Evolutionary conservation across 2,888 invertebrate species (phyloP), one percentile per base, ranked within the genome.

Genomic region (Xylota segnis): DNA sequence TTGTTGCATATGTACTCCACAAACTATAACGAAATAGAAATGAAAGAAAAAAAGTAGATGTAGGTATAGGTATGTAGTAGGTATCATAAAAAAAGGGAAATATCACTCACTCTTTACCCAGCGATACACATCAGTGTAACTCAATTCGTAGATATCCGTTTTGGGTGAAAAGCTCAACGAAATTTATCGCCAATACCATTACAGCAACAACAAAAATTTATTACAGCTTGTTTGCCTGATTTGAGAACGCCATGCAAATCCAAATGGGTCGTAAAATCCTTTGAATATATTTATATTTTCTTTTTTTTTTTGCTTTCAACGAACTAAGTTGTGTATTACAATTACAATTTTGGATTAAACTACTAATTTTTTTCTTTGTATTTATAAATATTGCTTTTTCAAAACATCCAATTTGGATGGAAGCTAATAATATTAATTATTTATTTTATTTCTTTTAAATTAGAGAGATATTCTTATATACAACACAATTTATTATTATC

Each of bases 131-230:
- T 54, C 18, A 66, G 43, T 76, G 34, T 63, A 77, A 70, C 16
- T 58, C 47, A 32, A 59, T 61, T 58, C 68, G 70, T 65, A 70
- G 70, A 75, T 84, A 84, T 84, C 83, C 83, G 56, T 84, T 76
- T 52, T 43, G 68, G 16, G 74, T 59, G 16, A 71, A 75, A 75
- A 75, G 43, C 54, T 75, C 45, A 43, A 58, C 52, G 27, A 76
- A 61, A 59, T 71, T 50, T 59, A 54, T 54, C 65, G 32, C 14
- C 63, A 65, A 63, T 66, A 18, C 23, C 59, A 66, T 61, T 52
- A 16, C 32, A 59, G 52, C 23, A 66, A 68, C 9, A 12, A 40
- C 5, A 6, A 29, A 50, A 23, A 29, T 43, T 43, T 18, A 74
- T 54, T 32, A 32, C 54, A 34, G 10, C 43, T 58, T 34, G 32